Base-by-base conservation (phyloP, 2,797 vertebrate genomes). In the Falco columbarius region DNA sequence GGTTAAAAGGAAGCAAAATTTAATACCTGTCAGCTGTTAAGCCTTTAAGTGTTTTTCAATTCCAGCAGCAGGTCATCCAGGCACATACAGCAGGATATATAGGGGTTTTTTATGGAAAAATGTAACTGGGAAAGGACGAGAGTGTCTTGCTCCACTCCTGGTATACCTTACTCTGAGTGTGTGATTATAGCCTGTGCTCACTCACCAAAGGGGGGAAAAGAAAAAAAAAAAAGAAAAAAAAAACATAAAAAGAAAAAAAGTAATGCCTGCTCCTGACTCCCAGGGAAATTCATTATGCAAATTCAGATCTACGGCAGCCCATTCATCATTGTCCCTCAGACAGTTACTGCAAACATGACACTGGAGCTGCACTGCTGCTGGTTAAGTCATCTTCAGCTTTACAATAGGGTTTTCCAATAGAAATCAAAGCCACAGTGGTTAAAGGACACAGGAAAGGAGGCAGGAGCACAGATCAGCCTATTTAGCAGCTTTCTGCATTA, bases 1-100 rank as follows among this genome's bases (percentile, higher is more conserved):
- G 62, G 71, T 32, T 51, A 91, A 87, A 85, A 62, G 67, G 84
- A 89, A 85, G 62, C 6, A 68, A 87, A 93, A 91, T 80, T 72
- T 81, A 61, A 54, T 62, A 44, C 36, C 47, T 61, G 27, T 47
- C 61, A 81, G 40, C 62, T 68, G 30, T 65, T 91, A 65, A 82
- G 54, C 21, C 62, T 75, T 79, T 79, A 79, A 72, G 55, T 32
- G 9, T 3, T 54, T 94, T 93, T 81, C 75, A 82, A 82, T 94
- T 87, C 27, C 40, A 65, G 34, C 3, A 4, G 4, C 12, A 65
- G 84, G 11, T 79, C 58, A 71, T 71, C 40, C 18, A 81, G 7
- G 7, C 22, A 36, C 0, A 0, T 68, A 59, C 49, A 82, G 22
- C 36, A 65, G 14, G 58, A 46, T 19, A 22, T 3, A 29, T 36